Evolutionary conservation across 2,797 vertebrate genomes (phyloP), one percentile per base, ranked within the genome.

Genomic region (Neosilurus mollespiculum): DNA sequence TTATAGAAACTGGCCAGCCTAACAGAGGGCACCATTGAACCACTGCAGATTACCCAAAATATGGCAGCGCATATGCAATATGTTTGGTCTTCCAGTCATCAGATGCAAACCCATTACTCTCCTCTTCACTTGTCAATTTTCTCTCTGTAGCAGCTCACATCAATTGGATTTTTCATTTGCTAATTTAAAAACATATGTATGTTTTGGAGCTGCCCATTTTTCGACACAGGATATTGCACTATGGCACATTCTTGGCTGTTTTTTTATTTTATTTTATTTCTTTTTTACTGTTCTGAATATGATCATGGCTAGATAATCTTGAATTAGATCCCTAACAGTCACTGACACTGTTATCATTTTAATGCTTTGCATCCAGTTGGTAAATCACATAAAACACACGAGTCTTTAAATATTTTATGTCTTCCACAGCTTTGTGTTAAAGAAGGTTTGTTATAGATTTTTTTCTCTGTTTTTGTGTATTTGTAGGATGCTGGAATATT

Each of bases 401-500:
- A 65, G 6, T 64, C 9, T 14, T 62, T 7, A n/a, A 37, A n/a
- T 9, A 62, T 49, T 64, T 78, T 51, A 49, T n/a, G 61, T 64
- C n/a, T 26, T 34, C 22, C 59, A 78, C 14, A 78, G 70, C 30
- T 80, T 81, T 64, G 22, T 65, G 66, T 80, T 24, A 62, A 51
- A 62, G 9, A 9, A 9, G 0, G 9, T 26, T 53, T 26, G 20
- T 77, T 15, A 61, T 20, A 77, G 20, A 43, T 64, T 78, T 65
- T n/a, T 11, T 53, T 75, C 51, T 56, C 15, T 86, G 18, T 84
- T 66, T 82, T 18, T 78, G 30, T 81, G 56, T 88, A 0, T 90
- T 4, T 91, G 85, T 94, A 99, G 98, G 93, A 99, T 99, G 97
- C 90, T 99, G 95, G 98, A 99, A 92, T 99, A 99, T 87, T 99